phyloP scores from a whole-genome alignment of 2,888 invertebrate species.

The Cantharis rufa region DNA sequence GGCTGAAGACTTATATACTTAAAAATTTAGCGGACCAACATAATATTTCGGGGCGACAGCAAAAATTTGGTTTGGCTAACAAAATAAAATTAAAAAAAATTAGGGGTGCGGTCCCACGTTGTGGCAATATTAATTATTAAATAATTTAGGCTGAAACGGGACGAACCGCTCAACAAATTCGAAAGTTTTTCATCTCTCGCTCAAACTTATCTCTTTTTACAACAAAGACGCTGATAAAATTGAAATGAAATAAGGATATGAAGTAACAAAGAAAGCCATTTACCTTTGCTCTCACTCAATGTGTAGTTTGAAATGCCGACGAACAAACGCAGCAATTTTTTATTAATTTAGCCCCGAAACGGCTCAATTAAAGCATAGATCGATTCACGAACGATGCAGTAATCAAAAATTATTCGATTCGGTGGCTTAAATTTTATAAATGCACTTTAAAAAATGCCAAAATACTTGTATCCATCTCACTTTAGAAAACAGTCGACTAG shows the following conservation, averaged over 20 bases:
- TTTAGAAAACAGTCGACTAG: conserved; percentile 58
- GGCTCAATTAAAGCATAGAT: not conserved
- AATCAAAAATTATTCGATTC: not conserved
- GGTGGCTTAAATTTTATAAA: conserved; percentile 19
- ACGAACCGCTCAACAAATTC: conserved; percentile 22
- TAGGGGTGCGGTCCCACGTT: conserved; percentile 16
- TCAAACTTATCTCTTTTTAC: conserved; percentile 56
- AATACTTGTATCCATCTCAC: conserved; percentile 57
- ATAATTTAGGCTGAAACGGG: not conserved
- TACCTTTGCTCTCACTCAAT: conserved; percentile 52
- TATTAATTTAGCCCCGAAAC: conserved; percentile 11
- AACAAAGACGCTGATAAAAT: conserved; percentile 57
- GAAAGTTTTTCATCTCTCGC: conserved; percentile 57
- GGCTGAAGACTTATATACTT: not conserved
- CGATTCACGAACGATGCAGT: not conserved
- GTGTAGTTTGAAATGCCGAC: conserved; percentile 42
- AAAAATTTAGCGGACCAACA: not conserved
- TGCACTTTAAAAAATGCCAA: conserved; percentile 47
- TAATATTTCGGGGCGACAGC: not conserved
- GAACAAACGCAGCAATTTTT: conserved; percentile 21
- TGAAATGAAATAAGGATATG: conserved; percentile 56
- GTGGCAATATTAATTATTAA: not conserved
- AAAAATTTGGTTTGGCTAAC: not conserved
- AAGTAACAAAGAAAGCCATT: conserved; percentile 57
- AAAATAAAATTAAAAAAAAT: conserved; percentile 4